phyloP scores from a whole-genome alignment of 1,140 invertebrate genomes.

The Drosophila busckii region DNA sequence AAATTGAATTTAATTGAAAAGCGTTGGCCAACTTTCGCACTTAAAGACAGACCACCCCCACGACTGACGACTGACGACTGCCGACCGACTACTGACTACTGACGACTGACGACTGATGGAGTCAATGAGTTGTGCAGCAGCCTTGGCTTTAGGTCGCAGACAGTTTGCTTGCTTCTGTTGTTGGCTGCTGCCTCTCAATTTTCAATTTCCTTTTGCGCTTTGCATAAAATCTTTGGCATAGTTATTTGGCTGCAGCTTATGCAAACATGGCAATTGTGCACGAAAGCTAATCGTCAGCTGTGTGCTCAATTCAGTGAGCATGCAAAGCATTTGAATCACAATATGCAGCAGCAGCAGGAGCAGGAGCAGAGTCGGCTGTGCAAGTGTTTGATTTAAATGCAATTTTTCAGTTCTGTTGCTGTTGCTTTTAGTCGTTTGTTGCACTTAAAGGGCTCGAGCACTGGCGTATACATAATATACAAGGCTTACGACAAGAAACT shows the following conservation, averaged over 20 bases:
- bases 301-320: conserved; percentile 39
- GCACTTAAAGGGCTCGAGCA: not conserved
- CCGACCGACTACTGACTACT: too few relatives aligned
- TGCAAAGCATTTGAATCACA: conserved; percentile 32
- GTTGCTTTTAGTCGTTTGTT: conserved; percentile 29
- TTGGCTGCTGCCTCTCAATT: conserved; percentile 10
- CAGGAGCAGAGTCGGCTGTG: too few relatives aligned
- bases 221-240: conserved; percentile 54
- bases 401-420: conserved; percentile 21
- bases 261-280: conserved; percentile 29
- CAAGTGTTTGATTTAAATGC: conserved; percentile 20
- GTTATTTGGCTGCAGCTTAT: conserved; percentile 5
- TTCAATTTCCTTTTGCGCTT: conserved; percentile 67
- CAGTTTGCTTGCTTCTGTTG: conserved; percentile 25
- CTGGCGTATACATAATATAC: conserved; percentile 19
- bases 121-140: conserved; percentile 51
- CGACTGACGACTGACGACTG: conserved; percentile 6
- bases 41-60: conserved; percentile 9
- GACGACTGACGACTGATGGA: too few relatives aligned
- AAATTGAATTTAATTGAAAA: conserved; percentile 75
- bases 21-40: conserved; percentile 47
- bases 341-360: conserved; percentile 15
- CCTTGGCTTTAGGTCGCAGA: conserved; percentile 6
- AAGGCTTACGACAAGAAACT: conserved; percentile 29
- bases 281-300: conserved; percentile 53